Evolutionary conservation across 1,140 invertebrate species (phyloP).

Genomic region (Pachypsylla venusta): DNA sequence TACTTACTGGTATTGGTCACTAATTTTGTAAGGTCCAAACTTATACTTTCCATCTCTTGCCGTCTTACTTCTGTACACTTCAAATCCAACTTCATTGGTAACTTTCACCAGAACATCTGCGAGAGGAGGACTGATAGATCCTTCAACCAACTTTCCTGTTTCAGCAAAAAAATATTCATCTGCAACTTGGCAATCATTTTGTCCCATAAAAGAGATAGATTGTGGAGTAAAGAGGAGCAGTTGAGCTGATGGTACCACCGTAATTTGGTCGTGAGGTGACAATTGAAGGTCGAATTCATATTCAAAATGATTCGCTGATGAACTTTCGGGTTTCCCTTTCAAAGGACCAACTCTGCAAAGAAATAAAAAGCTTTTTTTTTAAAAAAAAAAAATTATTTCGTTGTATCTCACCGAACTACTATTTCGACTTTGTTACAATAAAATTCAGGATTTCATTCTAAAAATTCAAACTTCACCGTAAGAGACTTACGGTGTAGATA

Average conservation of each 20-base stretch:
- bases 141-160: constrained; percentile 40
- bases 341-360: constrained; percentile 30
- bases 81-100: constrained; percentile 30
- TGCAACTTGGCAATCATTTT: constrained; percentile 53
- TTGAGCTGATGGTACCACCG: constrained; percentile 44
- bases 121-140: constrained; percentile 44
- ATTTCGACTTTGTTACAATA: too few relatives aligned
- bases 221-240: constrained; percentile 56
- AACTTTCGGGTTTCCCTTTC: constrained; percentile 18
- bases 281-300: constrained; percentile 36
- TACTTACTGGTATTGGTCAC: constrained; percentile 37
- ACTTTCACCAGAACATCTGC: constrained; percentile 46
- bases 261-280: constrained; percentile 38
- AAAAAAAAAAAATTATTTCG: too few relatives aligned
- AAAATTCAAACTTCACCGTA: too few relatives aligned
- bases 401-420: too few relatives aligned
- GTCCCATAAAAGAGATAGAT: constrained; percentile 41
- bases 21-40: constrained; percentile 56
- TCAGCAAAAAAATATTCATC: constrained; percentile 36
- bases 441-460: too few relatives aligned
- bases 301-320: constrained; percentile 14
- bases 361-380: too few relatives aligned
- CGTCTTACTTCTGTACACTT: constrained; percentile 34
- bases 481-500: too few relatives aligned
- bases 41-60: constrained; percentile 53